phyloP scores from a whole-genome alignment of 2,888 invertebrate genomes.

The Ornithoptera priamus region DNA sequence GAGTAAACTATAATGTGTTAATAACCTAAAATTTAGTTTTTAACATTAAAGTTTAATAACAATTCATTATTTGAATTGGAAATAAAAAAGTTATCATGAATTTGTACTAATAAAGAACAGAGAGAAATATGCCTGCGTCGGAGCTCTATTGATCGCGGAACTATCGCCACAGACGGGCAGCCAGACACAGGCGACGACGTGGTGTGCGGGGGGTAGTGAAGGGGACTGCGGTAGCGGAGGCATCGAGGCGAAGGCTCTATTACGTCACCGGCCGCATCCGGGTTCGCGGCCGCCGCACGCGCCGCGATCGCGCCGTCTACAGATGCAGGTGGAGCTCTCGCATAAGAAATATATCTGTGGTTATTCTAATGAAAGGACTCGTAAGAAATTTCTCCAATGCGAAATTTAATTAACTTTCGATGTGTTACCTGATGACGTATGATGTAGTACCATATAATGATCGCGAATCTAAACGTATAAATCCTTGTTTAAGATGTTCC shows the following conservation, averaged over 20 bases:
- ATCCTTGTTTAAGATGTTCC: no score
- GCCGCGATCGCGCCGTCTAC: slow-evolving; percentile 31
- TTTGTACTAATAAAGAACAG: neutral
- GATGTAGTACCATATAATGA: no score
- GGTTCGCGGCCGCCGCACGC: slow-evolving; percentile 76
- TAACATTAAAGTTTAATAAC: no score
- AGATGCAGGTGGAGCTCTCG: slow-evolving; percentile 43
- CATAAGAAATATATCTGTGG: slow-evolving; percentile 6
- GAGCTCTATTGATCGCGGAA: slow-evolving; percentile 46
- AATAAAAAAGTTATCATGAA: neutral
- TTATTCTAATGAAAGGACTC: slow-evolving; percentile 1
- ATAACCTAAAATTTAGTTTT: no score
- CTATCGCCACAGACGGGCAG: slow-evolving; percentile 61
- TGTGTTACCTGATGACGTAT: no score
- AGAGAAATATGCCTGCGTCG: slow-evolving; percentile 27
- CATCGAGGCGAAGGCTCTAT: slow-evolving; percentile 58
- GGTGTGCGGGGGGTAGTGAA: slow-evolving; percentile 33
- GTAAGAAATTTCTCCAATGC: neutral
- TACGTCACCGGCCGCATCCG: slow-evolving; percentile 75
- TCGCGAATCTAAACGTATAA: no score
- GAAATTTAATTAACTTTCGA: neutral
- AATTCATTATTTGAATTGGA: neutral
- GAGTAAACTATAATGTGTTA: no score
- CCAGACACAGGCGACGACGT: slow-evolving; percentile 54
- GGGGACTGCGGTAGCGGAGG: slow-evolving; percentile 31